Evolutionary conservation across 2,888 invertebrate genomes (phyloP).

Genomic region (Dynastes grantii): DNA sequence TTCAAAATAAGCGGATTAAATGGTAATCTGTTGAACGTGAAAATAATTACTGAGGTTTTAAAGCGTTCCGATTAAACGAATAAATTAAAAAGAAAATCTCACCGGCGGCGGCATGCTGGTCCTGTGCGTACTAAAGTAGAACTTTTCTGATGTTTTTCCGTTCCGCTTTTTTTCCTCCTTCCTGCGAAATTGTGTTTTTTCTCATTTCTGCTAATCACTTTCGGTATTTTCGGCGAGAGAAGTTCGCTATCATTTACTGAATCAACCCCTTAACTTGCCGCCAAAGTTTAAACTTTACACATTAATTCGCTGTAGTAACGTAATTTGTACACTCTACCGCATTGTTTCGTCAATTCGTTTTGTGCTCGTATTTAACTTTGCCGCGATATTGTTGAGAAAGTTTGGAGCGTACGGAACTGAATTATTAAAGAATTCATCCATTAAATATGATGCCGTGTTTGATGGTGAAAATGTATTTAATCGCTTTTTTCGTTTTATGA

Average conservation of each 20-base stretch:
- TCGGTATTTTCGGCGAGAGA: not conserved
- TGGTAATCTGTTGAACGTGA: not conserved
- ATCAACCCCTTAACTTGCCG: conserved; percentile 7
- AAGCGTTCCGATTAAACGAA: conserved; percentile 10
- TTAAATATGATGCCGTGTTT: not conserved
- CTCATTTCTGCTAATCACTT: too few species aligned
- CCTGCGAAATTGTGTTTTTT: too few species aligned
- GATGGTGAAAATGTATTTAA: too few species aligned
- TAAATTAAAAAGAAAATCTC: conserved; percentile 3
- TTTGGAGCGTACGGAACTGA: not conserved
- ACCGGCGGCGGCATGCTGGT: too few species aligned
- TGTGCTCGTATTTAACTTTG: not conserved
- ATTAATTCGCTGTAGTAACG: conserved; percentile 8
- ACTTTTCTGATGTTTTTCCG: too few species aligned
- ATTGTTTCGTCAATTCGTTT: conserved; percentile 7
- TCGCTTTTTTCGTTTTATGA: too few species aligned
- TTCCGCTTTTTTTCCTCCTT: too few species aligned
- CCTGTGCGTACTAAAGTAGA: too few species aligned
- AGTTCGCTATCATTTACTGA: conserved; percentile 4
- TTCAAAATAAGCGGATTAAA: conserved; percentile 2
- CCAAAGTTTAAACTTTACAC: conserved; percentile 4
- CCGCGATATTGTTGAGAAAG: not conserved
- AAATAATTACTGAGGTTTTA: conserved; percentile 4
- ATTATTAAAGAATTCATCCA: conserved; percentile 5
- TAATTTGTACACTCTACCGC: not conserved